Percentiles rank a stretch among this genome's conserved stretches.
These are phyloP conservation scores for Macrosiphum euphorbiae DNA, from an alignment of 2,888 invertebrate genomes.

Conservation along the genomic window DNA sequence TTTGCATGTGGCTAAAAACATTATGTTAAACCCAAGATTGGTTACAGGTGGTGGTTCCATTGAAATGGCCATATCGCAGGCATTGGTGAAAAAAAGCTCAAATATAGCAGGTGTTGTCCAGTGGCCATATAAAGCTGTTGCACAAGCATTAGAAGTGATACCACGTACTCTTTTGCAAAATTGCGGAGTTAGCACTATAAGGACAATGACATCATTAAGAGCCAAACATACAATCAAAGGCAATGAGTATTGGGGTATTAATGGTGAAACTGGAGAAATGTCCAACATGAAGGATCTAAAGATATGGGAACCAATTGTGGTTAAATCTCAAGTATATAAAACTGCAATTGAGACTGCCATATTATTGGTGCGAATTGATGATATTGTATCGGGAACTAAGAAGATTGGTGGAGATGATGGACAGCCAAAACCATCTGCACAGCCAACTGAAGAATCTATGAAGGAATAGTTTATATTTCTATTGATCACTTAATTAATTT, in stretches of 20 bases:
- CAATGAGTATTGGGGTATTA: slow-evolving; percentile 86
- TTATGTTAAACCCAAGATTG: slow-evolving; percentile 81
- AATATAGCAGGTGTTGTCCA: slow-evolving; percentile 80
- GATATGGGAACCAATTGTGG: slow-evolving; percentile 97
- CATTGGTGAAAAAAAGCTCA: slow-evolving; percentile 85
- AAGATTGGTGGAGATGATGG: slow-evolving; percentile 79
- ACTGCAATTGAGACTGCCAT: slow-evolving; percentile 86
- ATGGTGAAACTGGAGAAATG: slow-evolving; percentile 93
- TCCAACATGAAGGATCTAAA: slow-evolving; percentile 91
- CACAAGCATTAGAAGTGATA: slow-evolving; percentile 95
- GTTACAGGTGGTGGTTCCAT: slow-evolving; percentile 97
- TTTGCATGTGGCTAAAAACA: slow-evolving; percentile 94
- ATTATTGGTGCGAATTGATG: slow-evolving; percentile 94
- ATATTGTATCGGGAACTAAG: slow-evolving; percentile 98
- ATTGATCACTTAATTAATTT: not conserved
- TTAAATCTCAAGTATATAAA: slow-evolving; percentile 88
- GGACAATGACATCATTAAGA: slow-evolving; percentile 92
- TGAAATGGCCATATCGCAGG: slow-evolving; percentile 92
- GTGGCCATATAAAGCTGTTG: slow-evolving; percentile 95
- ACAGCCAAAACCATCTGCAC: slow-evolving; percentile 74
- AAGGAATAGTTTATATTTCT: slow-evolving; percentile 71
- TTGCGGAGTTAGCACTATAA: slow-evolving; percentile 97
- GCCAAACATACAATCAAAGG: slow-evolving; percentile 87
- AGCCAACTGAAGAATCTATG: slow-evolving; percentile 74
- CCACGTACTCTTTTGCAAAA: slow-evolving; percentile 98